Percentiles rank a stretch among this genome's conserved stretches.
Conservation (phyloP, 2,888 invertebrate species). For the Zhuqinia jingwanae region DNA sequence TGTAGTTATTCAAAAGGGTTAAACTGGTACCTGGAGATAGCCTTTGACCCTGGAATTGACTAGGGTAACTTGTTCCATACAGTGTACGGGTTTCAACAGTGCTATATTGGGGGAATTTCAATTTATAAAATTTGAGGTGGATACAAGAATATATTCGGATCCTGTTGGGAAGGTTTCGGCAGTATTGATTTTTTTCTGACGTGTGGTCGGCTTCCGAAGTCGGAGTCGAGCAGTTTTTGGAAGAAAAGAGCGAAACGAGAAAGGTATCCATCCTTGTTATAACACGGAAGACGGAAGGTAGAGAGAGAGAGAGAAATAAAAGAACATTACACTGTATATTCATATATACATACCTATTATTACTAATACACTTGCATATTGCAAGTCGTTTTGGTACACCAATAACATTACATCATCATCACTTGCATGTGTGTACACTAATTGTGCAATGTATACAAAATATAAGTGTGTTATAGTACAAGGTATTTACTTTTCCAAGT, state of each 20-base stretch:
- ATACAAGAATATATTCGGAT: conserved; percentile 58
- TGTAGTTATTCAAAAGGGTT: not conserved
- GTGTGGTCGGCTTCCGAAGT: conserved; percentile 65
- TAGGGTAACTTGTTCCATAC: not conserved
- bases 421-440: too few relatives aligned
- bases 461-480: too few relatives aligned
- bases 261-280: too few relatives aligned
- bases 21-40: not conserved
- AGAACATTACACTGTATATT: conserved; percentile 10
- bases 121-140: conserved; percentile 59
- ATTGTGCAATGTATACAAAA: not conserved
- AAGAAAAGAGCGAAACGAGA: conserved; percentile 23
- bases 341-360: not conserved
- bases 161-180: conserved; percentile 65
- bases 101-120: conserved; percentile 42
- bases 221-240: conserved; percentile 58
- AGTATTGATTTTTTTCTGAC: conserved; percentile 73
- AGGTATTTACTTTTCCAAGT: too few relatives aligned
- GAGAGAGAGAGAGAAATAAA: too few relatives aligned
- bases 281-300: conserved; percentile 31
- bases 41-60: conserved; percentile 56
- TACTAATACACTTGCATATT: not conserved
- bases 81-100: conserved; percentile 16
- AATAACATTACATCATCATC: too few relatives aligned
- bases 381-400: not conserved